Conservation (phyloP, 2,888 invertebrate species). For the Eustalomyia histrio region DNA sequence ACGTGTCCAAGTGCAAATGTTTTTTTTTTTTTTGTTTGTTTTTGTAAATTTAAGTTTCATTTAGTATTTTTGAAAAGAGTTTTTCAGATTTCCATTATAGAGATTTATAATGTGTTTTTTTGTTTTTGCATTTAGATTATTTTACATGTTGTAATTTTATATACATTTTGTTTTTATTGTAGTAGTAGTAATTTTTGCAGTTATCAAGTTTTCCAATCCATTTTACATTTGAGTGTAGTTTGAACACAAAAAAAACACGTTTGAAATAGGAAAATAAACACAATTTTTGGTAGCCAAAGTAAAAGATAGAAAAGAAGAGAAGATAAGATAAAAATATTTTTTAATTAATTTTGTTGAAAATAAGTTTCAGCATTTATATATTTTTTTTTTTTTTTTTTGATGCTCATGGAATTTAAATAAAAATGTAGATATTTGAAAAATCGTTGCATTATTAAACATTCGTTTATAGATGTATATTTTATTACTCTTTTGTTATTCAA, state of each 20-base stretch:
- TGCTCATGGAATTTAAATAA: slow-evolving; percentile 47
- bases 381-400: slow-evolving; percentile 34
- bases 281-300: slow-evolving; percentile 26
- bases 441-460: slow-evolving; percentile 46
- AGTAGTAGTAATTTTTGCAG: slow-evolving; percentile 26
- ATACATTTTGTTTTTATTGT: slow-evolving; percentile 9
- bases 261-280: slow-evolving; percentile 28
- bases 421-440: slow-evolving; percentile 39
- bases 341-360: slow-evolving; percentile 54
- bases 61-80: slow-evolving; percentile 43
- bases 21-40: slow-evolving; percentile 25
- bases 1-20: slow-evolving; percentile 73
- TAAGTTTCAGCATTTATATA: slow-evolving; percentile 40
- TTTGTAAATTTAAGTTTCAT: slow-evolving; percentile 55
- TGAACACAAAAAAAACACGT: slow-evolving; percentile 26
- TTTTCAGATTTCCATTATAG: slow-evolving; percentile 24
- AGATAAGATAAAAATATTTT: slow-evolving; percentile 50
- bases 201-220: slow-evolving; percentile 45
- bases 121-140: slow-evolving; percentile 50
- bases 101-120: slow-evolving; percentile 38
- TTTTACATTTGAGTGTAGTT: slow-evolving; percentile 18
- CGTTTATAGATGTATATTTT: not conserved
- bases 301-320: slow-evolving; percentile 45
- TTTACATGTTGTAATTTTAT: slow-evolving; percentile 40
- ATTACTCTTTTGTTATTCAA: not conserved